Base-by-base conservation (phyloP, 64 coral and sea anemone genomes). In the Montipora efflorescens region DNA sequence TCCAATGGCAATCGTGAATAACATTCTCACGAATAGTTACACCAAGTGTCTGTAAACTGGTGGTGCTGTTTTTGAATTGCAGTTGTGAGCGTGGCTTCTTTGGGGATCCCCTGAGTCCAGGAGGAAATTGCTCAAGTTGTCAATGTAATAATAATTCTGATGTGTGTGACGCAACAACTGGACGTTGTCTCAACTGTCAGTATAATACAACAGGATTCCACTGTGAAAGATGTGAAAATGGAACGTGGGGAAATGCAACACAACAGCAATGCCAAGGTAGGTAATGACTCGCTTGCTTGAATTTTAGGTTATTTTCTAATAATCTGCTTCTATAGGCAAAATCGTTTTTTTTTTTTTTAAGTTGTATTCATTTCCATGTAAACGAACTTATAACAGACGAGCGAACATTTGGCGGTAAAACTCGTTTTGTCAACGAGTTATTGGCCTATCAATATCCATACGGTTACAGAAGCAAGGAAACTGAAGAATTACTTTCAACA, bases 81-180 rank as follows among this genome's bases (percentile, higher is more conserved):
- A 99, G 98, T 45, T 99, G 98, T 87, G 22, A 47, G 16, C 70
- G 77, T 23, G 89, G 94, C 51, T 99, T 90, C 93, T 99, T 99
- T 93, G 98, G 98, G 50, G 87, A 89, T 80, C 98, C 98, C 1
- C 18, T 82, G 5, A 50, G 79, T n/a, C 76, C 88, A 58, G 98
- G 89, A 36, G 95, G 98, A 36, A 96, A 94, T 75, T 99, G 98
- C 59, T 96, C 98, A 25, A 49, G 73, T n/a, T 99, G 98, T 64
- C 89, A 92, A 50, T 99, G 98, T 88, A 99, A 99, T 73, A 99
- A 98, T 75, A 99, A 99, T 49, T 96, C 94, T 5, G 92, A 94
- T 68, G 78, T 99, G n/a, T 99, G 98, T n/a, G 46, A 96, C 50
- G 92, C 87, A 43, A 96, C 78, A 80, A 96, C 94, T 48, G 98